Percentiles rank a stretch among this genome's conserved stretches.
Conservation (phyloP, 92 coral and sea anemone species). For the Diadumene lineata region DNA sequence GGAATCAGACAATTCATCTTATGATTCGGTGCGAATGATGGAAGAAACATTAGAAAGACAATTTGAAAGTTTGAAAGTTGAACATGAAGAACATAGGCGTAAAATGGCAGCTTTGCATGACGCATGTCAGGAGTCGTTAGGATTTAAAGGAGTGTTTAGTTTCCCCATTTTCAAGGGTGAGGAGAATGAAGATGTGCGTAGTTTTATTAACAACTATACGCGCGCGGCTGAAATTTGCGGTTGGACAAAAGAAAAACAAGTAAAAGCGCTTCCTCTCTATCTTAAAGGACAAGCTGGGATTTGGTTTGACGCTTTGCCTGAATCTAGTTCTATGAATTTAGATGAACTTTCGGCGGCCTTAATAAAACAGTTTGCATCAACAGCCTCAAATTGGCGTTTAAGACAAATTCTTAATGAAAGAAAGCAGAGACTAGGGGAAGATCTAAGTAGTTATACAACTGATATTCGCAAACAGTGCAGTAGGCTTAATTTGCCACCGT, state of each 20-base stretch:
- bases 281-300: background rate
- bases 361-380: constrained; percentile 5
- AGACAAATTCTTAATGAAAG: background rate
- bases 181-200: background rate
- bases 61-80: too few species aligned
- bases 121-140: constrained; percentile 2
- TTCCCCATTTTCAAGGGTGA: constrained; percentile 6
- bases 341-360: background rate
- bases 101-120: too few species aligned
- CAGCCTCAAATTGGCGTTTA: constrained; percentile 7
- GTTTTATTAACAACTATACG: background rate
- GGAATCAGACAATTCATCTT: too few species aligned
- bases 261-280: constrained; percentile 11
- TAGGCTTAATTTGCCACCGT: background rate
- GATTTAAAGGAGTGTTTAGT: background rate
- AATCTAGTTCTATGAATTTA: background rate
- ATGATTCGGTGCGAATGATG: too few species aligned
- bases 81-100: too few species aligned
- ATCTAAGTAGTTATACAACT: background rate
- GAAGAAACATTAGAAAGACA: too few species aligned
- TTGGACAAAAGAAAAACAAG: constrained; percentile 9
- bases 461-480: constrained; percentile 8
- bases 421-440: background rate
- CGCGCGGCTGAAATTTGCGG: constrained; percentile 10
- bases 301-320: constrained; percentile 15